Evolutionary conservation across 1,140 invertebrate genomes (phyloP).

Genomic region (Drosophila funebris): DNA sequence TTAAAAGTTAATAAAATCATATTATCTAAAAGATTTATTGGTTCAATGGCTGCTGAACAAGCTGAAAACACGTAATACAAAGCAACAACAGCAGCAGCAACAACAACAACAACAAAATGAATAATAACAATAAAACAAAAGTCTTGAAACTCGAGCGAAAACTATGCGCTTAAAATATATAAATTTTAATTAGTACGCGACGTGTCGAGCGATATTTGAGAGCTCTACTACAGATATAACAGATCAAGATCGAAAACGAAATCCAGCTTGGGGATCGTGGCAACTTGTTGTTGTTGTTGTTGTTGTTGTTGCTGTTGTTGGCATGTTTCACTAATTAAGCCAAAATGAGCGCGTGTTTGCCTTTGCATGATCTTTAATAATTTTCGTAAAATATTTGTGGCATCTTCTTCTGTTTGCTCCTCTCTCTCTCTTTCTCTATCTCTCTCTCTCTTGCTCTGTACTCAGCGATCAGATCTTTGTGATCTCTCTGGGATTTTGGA

Average conservation of each 20-base stretch:
- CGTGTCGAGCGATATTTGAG: constrained; percentile 66
- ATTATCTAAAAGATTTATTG: constrained; percentile 78
- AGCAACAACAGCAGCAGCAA: constrained; percentile 21
- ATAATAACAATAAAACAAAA: constrained; percentile 22
- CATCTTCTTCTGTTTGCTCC: constrained; percentile 19
- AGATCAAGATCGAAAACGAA: constrained; percentile 69
- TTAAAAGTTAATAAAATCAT: constrained; percentile 80
- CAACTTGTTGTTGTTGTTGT: constrained; percentile 18
- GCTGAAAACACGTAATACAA: constrained; percentile 58
- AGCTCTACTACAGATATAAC: constrained; percentile 36
- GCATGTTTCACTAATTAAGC: constrained; percentile 80
- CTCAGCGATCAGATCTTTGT: constrained; percentile 60
- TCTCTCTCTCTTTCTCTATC: too few species aligned
- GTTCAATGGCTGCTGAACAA: constrained; percentile 57
- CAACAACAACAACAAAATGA: not conserved
- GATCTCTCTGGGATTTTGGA: constrained; percentile 27
- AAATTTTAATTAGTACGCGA: constrained; percentile 75
- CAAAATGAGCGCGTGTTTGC: constrained; percentile 74
- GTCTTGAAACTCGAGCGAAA: constrained; percentile 43
- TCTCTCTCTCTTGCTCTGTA: constrained; percentile 3
- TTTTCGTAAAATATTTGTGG: constrained; percentile 76
- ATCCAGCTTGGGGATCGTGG: constrained; percentile 51
- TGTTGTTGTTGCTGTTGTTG: constrained; percentile 40
- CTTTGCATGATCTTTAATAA: constrained; percentile 81
- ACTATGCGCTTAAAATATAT: constrained; percentile 70